These are phyloP conservation scores for Benitochromis conjunctus DNA, from an alignment of 2,113 vertebrate genomes.

Conservation along the genomic window DNA sequence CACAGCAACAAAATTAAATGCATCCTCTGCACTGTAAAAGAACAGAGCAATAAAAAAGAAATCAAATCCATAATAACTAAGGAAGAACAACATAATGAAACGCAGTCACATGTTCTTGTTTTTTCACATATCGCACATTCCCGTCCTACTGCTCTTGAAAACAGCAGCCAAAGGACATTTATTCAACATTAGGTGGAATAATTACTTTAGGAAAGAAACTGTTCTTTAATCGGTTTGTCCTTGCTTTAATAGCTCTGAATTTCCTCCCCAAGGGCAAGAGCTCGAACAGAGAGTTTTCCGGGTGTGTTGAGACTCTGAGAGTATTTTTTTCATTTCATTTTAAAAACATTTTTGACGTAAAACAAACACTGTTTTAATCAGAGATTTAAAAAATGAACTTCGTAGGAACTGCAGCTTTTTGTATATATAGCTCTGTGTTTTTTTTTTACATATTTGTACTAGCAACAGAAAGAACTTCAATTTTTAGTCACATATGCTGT, in stretches of 20 bases:
- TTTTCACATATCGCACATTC: neutral
- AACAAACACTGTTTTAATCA: neutral
- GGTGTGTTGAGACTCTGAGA: neutral
- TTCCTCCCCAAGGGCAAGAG: neutral
- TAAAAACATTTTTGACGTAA: neutral
- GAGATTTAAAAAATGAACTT: neutral
- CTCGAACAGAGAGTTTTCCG: neutral
- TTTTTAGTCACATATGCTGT: neutral
- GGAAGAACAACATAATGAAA: neutral
- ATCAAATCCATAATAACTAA: neutral
- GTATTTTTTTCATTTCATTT: neutral
- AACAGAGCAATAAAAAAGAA: neutral
- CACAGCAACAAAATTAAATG: neutral
- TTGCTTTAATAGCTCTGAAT: neutral
- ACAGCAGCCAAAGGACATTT: neutral
- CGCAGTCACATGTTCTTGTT: neutral
- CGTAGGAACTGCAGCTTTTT: neutral
- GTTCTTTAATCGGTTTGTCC: neutral
- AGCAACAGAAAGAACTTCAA: accelerated
- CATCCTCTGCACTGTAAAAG: neutral
- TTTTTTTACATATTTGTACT: neutral
- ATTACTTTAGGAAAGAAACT: neutral
- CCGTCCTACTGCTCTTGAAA: neutral
- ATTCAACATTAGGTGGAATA: neutral
- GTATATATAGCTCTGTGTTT: neutral